Conservation (phyloP, 2,113 vertebrate genomes). For the Sturnus vulgaris region DNA sequence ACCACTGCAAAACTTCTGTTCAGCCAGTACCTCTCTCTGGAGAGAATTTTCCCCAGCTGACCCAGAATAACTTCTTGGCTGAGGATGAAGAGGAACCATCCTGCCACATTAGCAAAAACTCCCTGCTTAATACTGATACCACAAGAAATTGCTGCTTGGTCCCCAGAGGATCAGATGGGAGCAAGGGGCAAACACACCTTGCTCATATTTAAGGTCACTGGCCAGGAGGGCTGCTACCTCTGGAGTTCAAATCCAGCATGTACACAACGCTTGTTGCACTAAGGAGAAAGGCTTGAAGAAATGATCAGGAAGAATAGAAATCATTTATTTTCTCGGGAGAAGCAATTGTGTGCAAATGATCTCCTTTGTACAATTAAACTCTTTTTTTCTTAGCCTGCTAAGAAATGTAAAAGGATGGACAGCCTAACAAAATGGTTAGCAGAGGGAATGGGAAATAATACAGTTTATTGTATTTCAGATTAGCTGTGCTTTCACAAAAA, state of each 20-base stretch:
- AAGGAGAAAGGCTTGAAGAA: neutral
- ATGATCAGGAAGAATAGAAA: neutral
- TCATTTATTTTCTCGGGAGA: neutral
- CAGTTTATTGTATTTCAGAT: neutral
- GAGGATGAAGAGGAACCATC: neutral
- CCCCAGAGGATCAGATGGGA: neutral
- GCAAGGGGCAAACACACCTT: neutral
- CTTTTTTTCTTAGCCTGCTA: neutral
- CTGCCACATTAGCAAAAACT: accelerated
- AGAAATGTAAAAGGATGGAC: neutral
- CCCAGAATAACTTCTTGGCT: neutral
- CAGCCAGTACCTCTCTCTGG: neutral
- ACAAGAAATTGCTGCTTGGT: neutral
- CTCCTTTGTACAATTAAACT: neutral
- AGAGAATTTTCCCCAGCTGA: neutral
- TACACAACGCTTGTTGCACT: neutral
- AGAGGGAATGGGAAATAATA: neutral
- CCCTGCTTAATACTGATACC: neutral
- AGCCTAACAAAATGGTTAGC: neutral
- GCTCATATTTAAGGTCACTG: neutral
- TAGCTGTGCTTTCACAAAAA: neutral
- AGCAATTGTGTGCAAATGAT: neutral
- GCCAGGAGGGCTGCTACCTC: neutral
- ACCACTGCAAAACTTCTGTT: neutral
- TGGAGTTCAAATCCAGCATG: neutral